Base-by-base conservation (phyloP, 2,113 vertebrate species). In the Amphiprion ocellaris region DNA sequence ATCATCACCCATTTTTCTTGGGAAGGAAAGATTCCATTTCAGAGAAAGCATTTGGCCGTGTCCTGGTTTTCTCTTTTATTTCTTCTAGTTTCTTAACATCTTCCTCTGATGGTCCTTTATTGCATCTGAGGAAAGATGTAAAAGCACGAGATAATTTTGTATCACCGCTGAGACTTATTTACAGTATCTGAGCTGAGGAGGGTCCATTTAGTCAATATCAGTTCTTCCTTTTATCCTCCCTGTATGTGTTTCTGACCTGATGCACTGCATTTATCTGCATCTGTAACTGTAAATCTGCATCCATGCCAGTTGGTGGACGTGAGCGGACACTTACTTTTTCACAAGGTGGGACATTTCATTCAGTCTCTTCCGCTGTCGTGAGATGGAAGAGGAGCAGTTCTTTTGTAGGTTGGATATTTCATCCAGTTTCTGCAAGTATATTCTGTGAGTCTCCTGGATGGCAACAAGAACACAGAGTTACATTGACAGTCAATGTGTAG, bases 1-100 rank as follows among this genome's bases (percentile, higher is more conserved):
- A 14, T 65, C n/a, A 87, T 93, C 74, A 99, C 98, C 97, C 97
- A 0, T 99, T 99, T 92, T 96, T 96, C 94, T 97, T 97, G 11
- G 98, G 98, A 87, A 99, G 94, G 37, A 97, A 99, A 47, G 97
- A 92, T 64, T 99, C 97, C 98, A 99, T 99, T 85, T 99, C 97
- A 19, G 93, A 95, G 90, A 98, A 97, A n/a, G 93, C 82, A 0
- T 93, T 96, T 69, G 95, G 95, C 69, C 94, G 89, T 19, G 94
- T 95, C 74, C 95, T 96, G 39, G 99, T 96, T 62, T 95, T 92
- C 69, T 84, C 92, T 86, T 96, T 95, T 5, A 97, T 94, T 68
- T 95, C 94, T 24, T 91, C 90, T 3, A 95, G 64, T 4, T 86
- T 87, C 0, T 66, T 69, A 0, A 69, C n/a, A 21, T 95, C 92